phyloP scores from a whole-genome alignment of 2,797 vertebrate genomes.

The Pipistrellus nathusii region DNA sequence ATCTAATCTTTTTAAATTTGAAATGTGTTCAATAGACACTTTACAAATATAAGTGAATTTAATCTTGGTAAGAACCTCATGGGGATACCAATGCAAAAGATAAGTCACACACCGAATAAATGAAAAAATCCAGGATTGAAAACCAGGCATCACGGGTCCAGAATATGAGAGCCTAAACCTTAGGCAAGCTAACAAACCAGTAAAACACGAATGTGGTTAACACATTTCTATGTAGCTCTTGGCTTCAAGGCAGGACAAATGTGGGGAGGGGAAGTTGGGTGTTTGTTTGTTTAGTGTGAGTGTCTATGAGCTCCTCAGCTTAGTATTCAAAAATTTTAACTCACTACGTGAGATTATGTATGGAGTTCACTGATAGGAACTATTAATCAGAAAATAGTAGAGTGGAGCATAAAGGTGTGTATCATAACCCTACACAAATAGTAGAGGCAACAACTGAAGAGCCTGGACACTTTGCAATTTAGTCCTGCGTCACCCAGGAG shows the following conservation, averaged over 20 bases:
- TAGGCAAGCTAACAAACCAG: not conserved
- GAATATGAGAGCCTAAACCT: not conserved
- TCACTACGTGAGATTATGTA: not conserved
- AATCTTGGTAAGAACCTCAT: not conserved
- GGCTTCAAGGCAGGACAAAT: not conserved
- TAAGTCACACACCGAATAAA: not conserved
- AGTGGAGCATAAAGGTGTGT: not conserved
- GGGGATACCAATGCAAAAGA: not conserved
- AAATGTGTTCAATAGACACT: not conserved
- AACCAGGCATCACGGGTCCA: not conserved
- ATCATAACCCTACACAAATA: not conserved
- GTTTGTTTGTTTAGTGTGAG: not conserved
- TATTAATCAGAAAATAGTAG: not conserved
- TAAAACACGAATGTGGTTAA: not conserved
- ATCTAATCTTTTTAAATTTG: conserved; percentile 10
- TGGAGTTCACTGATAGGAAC: not conserved
- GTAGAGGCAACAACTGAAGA: not conserved
- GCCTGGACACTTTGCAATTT: not conserved
- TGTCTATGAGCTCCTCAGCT: not conserved
- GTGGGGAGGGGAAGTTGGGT: not conserved
- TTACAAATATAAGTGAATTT: conserved; percentile 15
- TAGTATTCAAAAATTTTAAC: conserved; percentile 40
- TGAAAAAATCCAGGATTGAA: not conserved
- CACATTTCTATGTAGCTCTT: not conserved
- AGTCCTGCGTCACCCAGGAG: not conserved